Conservation (phyloP, 2,113 vertebrate species). For the Pantherophis guttatus region DNA sequence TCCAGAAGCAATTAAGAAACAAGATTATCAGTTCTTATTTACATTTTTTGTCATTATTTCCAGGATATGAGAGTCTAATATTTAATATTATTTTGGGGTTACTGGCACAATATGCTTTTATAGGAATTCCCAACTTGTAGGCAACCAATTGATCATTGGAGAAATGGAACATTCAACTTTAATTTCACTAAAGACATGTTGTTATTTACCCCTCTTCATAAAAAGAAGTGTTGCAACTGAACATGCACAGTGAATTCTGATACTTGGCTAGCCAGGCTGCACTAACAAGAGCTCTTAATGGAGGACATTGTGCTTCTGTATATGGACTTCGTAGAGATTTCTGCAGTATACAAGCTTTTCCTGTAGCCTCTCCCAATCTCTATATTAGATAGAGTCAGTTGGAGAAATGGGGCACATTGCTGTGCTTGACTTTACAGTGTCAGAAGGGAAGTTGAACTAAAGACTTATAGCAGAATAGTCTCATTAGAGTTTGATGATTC, state of each 20-base stretch:
- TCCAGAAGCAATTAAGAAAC: not conserved
- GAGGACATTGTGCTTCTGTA: not conserved
- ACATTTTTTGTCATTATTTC: not conserved
- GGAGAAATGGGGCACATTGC: not conserved
- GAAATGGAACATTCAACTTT: not conserved
- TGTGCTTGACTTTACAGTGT: not conserved
- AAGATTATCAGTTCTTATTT: not conserved
- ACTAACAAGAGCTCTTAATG: not conserved
- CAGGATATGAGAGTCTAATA: not conserved
- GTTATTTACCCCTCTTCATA: not conserved
- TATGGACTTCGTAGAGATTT: not conserved
- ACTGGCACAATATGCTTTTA: not conserved
- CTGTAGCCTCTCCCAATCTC: not conserved
- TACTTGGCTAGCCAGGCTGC: not conserved
- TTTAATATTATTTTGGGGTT: not conserved
- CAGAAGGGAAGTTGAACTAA: not conserved
- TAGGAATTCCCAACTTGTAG: not conserved
- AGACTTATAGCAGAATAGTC: not conserved
- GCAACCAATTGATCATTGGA: not conserved
- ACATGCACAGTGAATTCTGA: not conserved
- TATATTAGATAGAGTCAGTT: not conserved
- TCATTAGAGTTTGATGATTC: not conserved
- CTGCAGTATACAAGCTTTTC: not conserved
- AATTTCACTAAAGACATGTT: not conserved
- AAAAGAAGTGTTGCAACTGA: not conserved